phyloP scores from a whole-genome alignment of 2,113 vertebrate genomes.

The Rhabdomys dilectus region DNA sequence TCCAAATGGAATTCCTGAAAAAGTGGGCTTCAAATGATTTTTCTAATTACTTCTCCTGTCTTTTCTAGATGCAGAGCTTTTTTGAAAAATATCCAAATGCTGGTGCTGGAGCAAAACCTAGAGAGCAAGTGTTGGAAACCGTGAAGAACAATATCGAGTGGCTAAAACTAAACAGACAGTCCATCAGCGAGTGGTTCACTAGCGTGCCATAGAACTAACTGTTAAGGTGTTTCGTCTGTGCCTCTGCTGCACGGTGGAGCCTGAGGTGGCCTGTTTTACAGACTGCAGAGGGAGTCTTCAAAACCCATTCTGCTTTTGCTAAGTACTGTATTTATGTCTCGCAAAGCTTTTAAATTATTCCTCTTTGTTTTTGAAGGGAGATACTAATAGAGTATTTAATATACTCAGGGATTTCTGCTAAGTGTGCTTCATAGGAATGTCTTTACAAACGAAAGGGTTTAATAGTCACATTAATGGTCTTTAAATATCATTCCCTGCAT shows the following conservation, averaged over 20 bases:
- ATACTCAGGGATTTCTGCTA: slow-evolving; percentile 86
- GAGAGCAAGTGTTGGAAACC: slow-evolving; percentile 93
- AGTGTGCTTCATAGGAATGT: slow-evolving; percentile 73
- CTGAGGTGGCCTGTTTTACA: slow-evolving; percentile 45
- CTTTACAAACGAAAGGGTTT: slow-evolving; percentile 77
- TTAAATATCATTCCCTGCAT: slow-evolving; percentile 79
- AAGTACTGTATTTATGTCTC: slow-evolving; percentile 58
- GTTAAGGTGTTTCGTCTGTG: slow-evolving; percentile 29
- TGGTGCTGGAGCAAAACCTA: slow-evolving; percentile 92
- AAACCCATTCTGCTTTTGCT: slow-evolving; percentile 1
- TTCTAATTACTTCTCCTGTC: slow-evolving; percentile 14
- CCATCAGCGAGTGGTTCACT: slow-evolving; percentile 90
- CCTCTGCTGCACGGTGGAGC: slow-evolving; percentile 18
- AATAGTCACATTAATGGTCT: slow-evolving; percentile 72
- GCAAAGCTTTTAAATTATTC: slow-evolving; percentile 70
- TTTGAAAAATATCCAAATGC: slow-evolving; percentile 92
- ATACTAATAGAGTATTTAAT: slow-evolving; percentile 66
- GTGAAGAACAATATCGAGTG: slow-evolving; percentile 95
- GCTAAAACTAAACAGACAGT: slow-evolving; percentile 87
- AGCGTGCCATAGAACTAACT: background rate
- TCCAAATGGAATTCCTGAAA: slow-evolving; percentile 25
- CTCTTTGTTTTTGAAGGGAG: slow-evolving; percentile 75
- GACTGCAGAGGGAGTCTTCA: slow-evolving; percentile 7
- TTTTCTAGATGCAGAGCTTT: slow-evolving; percentile 94
- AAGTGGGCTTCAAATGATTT: background rate